phyloP scores from a whole-genome alignment of 2,888 invertebrate genomes.

The Cryptus viduatorius region DNA sequence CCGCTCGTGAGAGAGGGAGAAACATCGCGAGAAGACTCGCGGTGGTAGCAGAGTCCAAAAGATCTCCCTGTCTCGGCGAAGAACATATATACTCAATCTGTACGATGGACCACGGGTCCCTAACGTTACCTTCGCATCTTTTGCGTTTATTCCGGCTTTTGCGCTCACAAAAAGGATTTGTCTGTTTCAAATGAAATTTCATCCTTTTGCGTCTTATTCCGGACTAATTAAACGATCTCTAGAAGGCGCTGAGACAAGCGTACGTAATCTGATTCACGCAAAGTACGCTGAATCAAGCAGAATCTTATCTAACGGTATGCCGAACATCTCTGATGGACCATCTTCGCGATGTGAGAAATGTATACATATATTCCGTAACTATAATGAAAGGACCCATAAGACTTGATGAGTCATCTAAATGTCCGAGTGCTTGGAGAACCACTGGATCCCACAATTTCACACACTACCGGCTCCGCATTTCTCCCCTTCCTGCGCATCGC shows the following conservation, averaged over 20 bases:
- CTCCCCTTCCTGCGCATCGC: neutral
- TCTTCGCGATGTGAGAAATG: too few relatives aligned
- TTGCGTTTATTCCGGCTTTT: neutral
- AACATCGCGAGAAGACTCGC: conserved; percentile 49
- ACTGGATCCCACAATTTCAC: conserved; percentile 42
- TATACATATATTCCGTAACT: neutral
- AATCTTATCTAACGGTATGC: too few relatives aligned
- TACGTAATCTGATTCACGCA: too few relatives aligned
- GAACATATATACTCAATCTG: conserved; percentile 25
- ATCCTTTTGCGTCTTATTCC: neutral
- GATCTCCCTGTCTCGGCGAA: conserved; percentile 48
- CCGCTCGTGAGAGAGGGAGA: conserved; percentile 66
- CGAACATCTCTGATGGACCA: too few relatives aligned
- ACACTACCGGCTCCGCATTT: conserved; percentile 15
- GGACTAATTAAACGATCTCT: too few relatives aligned
- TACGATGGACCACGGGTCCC: conserved; percentile 26
- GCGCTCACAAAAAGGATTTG: neutral
- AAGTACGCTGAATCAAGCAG: too few relatives aligned
- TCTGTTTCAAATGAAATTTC: neutral
- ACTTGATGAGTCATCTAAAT: conserved; percentile 26
- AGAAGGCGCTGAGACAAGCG: too few relatives aligned
- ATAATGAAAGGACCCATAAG: conserved; percentile 25
- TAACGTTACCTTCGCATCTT: conserved; percentile 23
- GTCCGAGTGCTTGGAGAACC: conserved; percentile 34
- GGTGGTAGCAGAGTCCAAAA: conserved; percentile 65